Conservation (phyloP, 2,113 vertebrate species). For the Hyperopisus bebe region DNA sequence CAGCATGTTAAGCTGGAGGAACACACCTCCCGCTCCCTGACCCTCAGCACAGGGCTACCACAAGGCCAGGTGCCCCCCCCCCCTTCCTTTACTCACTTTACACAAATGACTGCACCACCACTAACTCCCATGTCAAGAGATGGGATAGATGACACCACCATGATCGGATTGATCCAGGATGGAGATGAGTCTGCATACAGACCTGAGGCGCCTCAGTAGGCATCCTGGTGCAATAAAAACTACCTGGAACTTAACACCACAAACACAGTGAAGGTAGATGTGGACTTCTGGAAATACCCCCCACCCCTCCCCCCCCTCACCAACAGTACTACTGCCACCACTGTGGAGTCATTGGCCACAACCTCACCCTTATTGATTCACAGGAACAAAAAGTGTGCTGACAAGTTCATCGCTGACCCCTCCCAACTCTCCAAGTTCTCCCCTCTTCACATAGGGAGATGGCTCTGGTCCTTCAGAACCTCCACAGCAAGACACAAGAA, state of each 20-base stretch:
- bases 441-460: background rate
- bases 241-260: background rate
- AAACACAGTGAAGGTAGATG: background rate
- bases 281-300: background rate
- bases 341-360: background rate
- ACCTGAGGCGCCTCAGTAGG: background rate
- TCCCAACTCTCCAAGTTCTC: background rate
- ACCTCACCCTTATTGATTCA: background rate
- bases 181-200: background rate
- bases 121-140: too few relatives aligned
- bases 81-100: too few relatives aligned
- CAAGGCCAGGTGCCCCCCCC: too few relatives aligned
- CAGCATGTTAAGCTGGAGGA: too few relatives aligned
- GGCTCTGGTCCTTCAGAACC: background rate
- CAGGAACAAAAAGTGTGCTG: background rate
- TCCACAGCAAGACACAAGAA: background rate
- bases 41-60: too few relatives aligned
- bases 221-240: background rate
- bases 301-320: too few relatives aligned
- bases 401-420: background rate
- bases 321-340: background rate
- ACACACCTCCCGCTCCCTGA: too few relatives aligned
- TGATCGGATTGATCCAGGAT: background rate
- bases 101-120: too few relatives aligned
- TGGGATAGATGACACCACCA: background rate